These are phyloP conservation scores for Philaenus spumarius DNA, from an alignment of 1,140 invertebrate species.

Conservation along the genomic window DNA sequence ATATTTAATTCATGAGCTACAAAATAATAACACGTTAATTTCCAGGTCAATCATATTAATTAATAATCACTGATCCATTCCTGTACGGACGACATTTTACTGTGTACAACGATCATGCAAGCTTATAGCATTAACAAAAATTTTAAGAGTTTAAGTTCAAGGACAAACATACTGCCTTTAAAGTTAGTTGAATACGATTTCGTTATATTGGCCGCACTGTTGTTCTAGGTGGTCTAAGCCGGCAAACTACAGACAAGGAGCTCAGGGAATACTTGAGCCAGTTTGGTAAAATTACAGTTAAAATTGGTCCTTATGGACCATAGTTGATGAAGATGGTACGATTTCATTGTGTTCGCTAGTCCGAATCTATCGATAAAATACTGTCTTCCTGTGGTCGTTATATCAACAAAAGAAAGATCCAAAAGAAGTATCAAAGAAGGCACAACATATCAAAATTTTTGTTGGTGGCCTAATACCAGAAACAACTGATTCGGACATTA, in stretches of 20 bases:
- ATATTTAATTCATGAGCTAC: too few species aligned
- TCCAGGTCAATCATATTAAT: too few species aligned
- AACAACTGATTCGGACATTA: conserved; percentile 55
- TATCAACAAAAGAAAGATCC: conserved; percentile 59
- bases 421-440: conserved; percentile 53
- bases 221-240: conserved; percentile 45
- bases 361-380: conserved; percentile 47
- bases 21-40: too few species aligned
- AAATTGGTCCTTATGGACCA: conserved; percentile 56
- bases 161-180: too few species aligned
- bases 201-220: too few species aligned
- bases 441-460: conserved; percentile 54
- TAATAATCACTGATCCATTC: too few species aligned
- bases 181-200: too few species aligned
- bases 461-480: conserved; percentile 58
- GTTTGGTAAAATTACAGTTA: conserved; percentile 54
- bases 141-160: too few species aligned
- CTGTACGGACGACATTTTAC: too few species aligned
- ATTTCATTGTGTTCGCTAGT: conserved; percentile 58
- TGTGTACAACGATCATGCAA: too few species aligned
- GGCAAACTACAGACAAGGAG: conserved; percentile 46
- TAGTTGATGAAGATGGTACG: conserved; percentile 56
- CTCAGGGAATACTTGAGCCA: conserved; percentile 53
- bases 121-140: too few species aligned
- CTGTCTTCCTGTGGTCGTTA: conserved; percentile 31